These are phyloP conservation scores for Ophioderma brevispina DNA, from an alignment of 35 echinoderm and acorn worm species.

Conservation along the genomic window DNA sequence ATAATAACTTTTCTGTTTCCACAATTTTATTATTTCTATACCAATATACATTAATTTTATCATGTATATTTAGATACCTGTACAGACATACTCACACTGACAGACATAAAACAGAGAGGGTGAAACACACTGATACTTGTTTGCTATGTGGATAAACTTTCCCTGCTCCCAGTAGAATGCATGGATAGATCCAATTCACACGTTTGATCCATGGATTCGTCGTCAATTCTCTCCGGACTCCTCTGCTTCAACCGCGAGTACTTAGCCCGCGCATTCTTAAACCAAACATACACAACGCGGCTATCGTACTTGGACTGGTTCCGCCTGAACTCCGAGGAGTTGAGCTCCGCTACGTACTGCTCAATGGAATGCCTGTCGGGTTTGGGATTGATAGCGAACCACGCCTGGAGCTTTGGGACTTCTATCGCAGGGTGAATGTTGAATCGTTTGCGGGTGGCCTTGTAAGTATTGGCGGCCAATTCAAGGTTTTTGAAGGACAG, in stretches of 20 bases:
- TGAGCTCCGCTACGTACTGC: conserved; percentile 75
- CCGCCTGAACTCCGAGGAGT: conserved; percentile 74
- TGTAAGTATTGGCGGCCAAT: background rate
- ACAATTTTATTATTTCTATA: too few species aligned
- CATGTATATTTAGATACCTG: too few species aligned
- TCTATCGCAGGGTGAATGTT: conserved; percentile 89
- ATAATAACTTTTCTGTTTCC: too few species aligned
- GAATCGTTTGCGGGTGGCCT: conserved; percentile 75
- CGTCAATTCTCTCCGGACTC: background rate
- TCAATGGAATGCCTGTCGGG: conserved; percentile 89
- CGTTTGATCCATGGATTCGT: background rate
- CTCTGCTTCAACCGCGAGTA: conserved; percentile 38
- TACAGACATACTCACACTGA: too few species aligned
- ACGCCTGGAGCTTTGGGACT: conserved; percentile 84
- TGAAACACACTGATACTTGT: too few species aligned
- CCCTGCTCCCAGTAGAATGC: background rate
- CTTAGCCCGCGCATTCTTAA: conserved; percentile 96
- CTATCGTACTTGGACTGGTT: conserved; percentile 81
- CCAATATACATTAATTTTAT: too few species aligned
- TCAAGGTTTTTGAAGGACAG: background rate
- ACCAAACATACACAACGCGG: conserved; percentile 94
- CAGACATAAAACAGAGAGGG: too few species aligned
- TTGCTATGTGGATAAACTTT: background rate
- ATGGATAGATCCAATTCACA: background rate
- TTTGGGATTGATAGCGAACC: conserved; percentile 80